Evolutionary conservation across 2,797 vertebrate genomes (phyloP), one percentile per base, ranked within the genome.

Genomic region (Setipinna tenuifilis): DNA sequence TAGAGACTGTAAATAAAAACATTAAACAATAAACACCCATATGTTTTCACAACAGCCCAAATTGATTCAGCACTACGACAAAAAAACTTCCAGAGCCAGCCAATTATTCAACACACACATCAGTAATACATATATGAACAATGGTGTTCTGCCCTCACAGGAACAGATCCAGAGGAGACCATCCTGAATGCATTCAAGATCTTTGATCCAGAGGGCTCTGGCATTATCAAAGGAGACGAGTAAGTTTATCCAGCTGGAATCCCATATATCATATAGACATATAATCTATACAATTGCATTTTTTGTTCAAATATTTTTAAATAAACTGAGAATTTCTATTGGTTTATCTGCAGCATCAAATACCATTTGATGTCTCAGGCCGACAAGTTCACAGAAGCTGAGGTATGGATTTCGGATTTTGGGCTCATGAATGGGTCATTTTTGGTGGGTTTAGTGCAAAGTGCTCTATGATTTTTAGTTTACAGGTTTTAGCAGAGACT

Each of bases 181-280:
- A 97, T 98, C 87, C 93, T 98, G 75, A 96, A 97, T 0, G 97
- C 97, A 88, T 98, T 98, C 89, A 97, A 97, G 94, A 96, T 97
- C 92, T 98, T 98, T 3, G 97, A 98, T 92, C 94, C 95, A 6
- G 96, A 97, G 88, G 96, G 94, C 87, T 97, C 95, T 90, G 97
- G 97, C 28, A 92, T 95, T 84, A 90, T 98, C 88, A 97, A 96
- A 94, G 97, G 96, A 89, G 97, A 97, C 10, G 96, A 97, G 97
- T 98, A 93, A 97, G 97, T 87, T 48, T 61, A 16, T 21, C 23
- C 59, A 25, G 21, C 71, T 44, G 35, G 71, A 78, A 44, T 19
- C 71, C 31, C 2, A 78, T 16, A 35, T 19, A 31, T 75, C 0
- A 75, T 75, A 65, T n/a, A 65, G 25, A 65, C n/a, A 41, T 41